These are phyloP conservation scores for Notospermus geniculatus DNA, from an alignment of 1,140 invertebrate genomes.

Conservation along the genomic window DNA sequence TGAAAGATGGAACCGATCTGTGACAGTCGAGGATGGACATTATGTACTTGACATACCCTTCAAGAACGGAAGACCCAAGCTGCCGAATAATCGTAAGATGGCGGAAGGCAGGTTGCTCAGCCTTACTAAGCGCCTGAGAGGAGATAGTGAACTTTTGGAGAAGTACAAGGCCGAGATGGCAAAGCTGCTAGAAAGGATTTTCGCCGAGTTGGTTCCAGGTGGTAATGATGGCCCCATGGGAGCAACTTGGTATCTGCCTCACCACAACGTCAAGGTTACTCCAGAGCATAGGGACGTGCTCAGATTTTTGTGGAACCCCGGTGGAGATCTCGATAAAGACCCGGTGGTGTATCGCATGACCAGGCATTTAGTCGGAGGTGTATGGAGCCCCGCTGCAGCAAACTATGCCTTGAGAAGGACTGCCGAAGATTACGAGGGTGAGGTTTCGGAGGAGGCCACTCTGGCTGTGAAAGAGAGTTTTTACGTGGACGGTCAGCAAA, in stretches of 20 bases:
- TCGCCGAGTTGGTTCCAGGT: background rate
- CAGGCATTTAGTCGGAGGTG: slow-evolving; percentile 24
- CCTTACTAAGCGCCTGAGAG: background rate
- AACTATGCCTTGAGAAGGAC: slow-evolving; percentile 20
- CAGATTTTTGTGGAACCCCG: slow-evolving; percentile 21
- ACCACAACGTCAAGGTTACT: slow-evolving; percentile 21
- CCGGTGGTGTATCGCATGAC: slow-evolving; percentile 22
- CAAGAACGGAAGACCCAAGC: background rate
- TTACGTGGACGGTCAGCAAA: slow-evolving; percentile 23
- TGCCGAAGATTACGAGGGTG: slow-evolving; percentile 12
- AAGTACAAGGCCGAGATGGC: background rate
- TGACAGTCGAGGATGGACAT: background rate
- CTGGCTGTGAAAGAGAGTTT: slow-evolving; percentile 15
- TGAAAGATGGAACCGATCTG: background rate
- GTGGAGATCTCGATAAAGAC: slow-evolving; percentile 15
- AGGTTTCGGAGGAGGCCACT: slow-evolving; percentile 9
- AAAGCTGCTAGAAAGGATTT: background rate
- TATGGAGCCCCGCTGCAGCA: slow-evolving; percentile 22
- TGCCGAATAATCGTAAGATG: background rate
- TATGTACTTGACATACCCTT: background rate
- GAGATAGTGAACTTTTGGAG: too few relatives aligned
- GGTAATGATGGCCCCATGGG: background rate
- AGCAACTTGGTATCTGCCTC: slow-evolving; percentile 25
- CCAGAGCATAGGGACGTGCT: slow-evolving; percentile 18
- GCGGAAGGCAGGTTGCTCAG: background rate